These are phyloP conservation scores for Andrena dorsata DNA, from an alignment of 2,888 invertebrate genomes.

Conservation along the genomic window DNA sequence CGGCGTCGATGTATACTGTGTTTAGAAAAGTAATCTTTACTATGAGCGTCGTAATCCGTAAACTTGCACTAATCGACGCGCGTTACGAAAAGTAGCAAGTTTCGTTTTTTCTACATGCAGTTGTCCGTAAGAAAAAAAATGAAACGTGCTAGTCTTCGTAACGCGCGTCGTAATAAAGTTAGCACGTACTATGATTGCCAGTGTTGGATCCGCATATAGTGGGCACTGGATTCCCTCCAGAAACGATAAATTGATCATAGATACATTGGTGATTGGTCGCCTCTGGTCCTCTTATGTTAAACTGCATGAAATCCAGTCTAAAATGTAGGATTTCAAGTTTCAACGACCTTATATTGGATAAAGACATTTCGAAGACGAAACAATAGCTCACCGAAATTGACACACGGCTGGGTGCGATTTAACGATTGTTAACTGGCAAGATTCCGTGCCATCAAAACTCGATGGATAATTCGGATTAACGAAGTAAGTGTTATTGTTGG, in stretches of 20 bases:
- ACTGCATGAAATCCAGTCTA: slow-evolving; percentile 91
- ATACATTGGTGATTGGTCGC: slow-evolving; percentile 91
- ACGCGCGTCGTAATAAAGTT: background rate
- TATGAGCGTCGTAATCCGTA: background rate
- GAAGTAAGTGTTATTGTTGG: slow-evolving; percentile 94
- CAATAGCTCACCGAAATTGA: slow-evolving; percentile 89
- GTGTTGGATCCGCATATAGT: slow-evolving; percentile 93
- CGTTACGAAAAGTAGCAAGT: no score
- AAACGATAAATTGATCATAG: slow-evolving; percentile 94
- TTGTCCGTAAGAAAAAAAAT: no score
- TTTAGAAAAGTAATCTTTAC: background rate
- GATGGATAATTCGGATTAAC: slow-evolving; percentile 93
- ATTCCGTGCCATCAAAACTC: slow-evolving; percentile 91
- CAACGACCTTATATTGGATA: background rate
- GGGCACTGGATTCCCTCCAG: slow-evolving; percentile 92
- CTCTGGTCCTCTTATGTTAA: slow-evolving; percentile 92
- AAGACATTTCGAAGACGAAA: background rate
- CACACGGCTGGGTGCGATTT: slow-evolving; percentile 93
- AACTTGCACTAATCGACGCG: no score
- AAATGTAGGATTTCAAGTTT: background rate
- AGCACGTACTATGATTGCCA: slow-evolving; percentile 91
- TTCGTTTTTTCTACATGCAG: no score
- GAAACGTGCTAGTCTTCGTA: no score
- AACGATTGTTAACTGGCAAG: slow-evolving; percentile 93
- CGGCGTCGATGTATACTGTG: slow-evolving; percentile 94